Conservation (phyloP, 2,888 invertebrate species). For the Panzeria rudis region DNA sequence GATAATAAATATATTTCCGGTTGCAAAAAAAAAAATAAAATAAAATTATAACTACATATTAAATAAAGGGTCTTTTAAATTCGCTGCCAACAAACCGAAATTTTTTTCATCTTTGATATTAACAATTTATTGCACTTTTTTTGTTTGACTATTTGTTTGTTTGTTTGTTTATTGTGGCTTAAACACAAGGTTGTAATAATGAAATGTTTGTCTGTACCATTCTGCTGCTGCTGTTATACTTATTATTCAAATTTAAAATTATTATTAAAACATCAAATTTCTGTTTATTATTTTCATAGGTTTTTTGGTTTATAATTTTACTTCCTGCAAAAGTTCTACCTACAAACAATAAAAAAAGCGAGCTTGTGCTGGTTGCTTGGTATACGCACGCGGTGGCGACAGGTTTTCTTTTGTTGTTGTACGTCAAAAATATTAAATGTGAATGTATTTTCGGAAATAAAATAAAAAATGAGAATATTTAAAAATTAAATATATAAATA, state of each 20-base stretch:
- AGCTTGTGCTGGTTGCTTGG: background rate
- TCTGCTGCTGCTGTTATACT: slow-evolving; percentile 3
- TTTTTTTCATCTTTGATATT: background rate
- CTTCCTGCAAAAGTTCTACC: slow-evolving; percentile 41
- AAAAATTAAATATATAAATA: background rate
- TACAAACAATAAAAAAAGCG: background rate
- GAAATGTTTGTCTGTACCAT: background rate
- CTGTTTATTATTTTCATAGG: slow-evolving; percentile 18
- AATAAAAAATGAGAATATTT: slow-evolving; percentile 2
- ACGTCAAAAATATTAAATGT: background rate
- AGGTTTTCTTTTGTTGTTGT: slow-evolving; percentile 17
- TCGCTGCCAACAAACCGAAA: background rate
- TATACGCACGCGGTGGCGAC: slow-evolving; percentile 8
- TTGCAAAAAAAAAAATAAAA: too few species aligned
- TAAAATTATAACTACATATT: background rate
- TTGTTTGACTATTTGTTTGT: too few species aligned
- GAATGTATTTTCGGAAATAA: slow-evolving; percentile 26
- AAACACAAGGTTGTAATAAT: slow-evolving; percentile 21
- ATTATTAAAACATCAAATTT: slow-evolving; percentile 33
- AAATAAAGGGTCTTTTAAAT: background rate
- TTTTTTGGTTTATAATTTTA: slow-evolving; percentile 28
- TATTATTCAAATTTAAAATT: slow-evolving; percentile 25
- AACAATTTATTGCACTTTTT: slow-evolving; percentile 7
- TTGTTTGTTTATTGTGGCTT: background rate
- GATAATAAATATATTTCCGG: too few species aligned